Base-by-base conservation (phyloP, 53 echinoderm and acorn worm genomes). In the Temnopleurus reevesii region DNA sequence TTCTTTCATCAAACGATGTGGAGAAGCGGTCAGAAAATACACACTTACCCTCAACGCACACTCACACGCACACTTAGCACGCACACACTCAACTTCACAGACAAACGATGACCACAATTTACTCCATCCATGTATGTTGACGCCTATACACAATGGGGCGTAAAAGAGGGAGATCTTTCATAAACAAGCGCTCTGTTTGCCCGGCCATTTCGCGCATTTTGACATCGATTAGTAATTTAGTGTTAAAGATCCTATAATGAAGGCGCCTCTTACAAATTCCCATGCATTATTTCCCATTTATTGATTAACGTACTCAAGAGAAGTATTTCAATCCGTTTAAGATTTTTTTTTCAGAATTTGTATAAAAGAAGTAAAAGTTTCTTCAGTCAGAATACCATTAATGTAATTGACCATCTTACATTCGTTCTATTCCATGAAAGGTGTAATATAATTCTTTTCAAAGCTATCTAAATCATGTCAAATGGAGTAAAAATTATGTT, bases 221-320 rank as follows among this genome's bases (percentile, higher is more conserved):
- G 23, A 18, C 18, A 71, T 71, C 71, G 71, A 71, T 71, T 71
- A 41, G 71, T 71, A 6, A 41, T 71, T 71, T 71, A 71, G 71
- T 71, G 71, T 71, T 71, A 71, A 71, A 71, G 43, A n/a, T 36
- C 71, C 71, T 71, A 71, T 71, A 71, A 71, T 71, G 71, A 71
- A 36, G 71, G 71, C 41, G 71, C 38, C 23, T n/a, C 41, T n/a
- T 21, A 43, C 2, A 71, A 71, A 71, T 71, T 71, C 71, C 71
- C 43, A 71, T 34, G 41, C 71, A 71, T 27, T 38, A 71, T 38
- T 71, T 71, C 12, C 21, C 71, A 21, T 71, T 41, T 71, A 71
- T 71, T 71, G 71, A 71, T 71, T 71, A 36, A 36, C 7, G 23
- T 49, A 7, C 1, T 49, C 2, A 49, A 49, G 49, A 17, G 4